Percentiles rank a stretch among this genome's conserved stretches.
Conservation (phyloP, 2,113 vertebrate genomes). For the Aldabrachelys gigantea region DNA sequence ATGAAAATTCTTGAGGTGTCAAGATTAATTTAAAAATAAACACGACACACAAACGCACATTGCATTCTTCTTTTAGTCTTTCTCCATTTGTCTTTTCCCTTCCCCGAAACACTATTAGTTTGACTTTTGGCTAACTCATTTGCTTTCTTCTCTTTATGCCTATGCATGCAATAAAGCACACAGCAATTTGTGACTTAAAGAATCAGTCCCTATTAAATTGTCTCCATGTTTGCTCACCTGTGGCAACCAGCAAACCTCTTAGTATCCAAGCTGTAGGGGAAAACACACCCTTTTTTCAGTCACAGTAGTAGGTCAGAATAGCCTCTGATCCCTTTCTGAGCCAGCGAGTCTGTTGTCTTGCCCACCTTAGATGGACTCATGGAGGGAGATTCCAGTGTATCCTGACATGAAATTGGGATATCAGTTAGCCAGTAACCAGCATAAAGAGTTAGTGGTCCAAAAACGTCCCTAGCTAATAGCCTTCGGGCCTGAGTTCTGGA, state of each 20-base stretch:
- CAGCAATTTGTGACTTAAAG: neutral
- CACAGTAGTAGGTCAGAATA: neutral
- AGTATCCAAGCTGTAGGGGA: neutral
- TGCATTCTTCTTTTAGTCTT: neutral
- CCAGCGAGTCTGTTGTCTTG: constrained; percentile 1
- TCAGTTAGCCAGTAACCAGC: constrained; percentile 25
- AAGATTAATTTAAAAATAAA: neutral
- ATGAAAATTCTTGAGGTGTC: accelerated
- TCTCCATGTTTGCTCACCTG: neutral
- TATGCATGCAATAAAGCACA: neutral
- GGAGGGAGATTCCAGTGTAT: neutral
- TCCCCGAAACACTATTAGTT: neutral
- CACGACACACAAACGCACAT: accelerated
- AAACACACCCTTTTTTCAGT: neutral
- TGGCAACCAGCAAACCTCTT: neutral
- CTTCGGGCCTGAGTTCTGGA: neutral
- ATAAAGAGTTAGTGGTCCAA: neutral
- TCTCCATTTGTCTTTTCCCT: neutral
- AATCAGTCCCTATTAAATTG: neutral
- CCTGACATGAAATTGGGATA: constrained; percentile 20
- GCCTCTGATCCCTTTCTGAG: neutral
- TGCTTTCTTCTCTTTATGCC: neutral
- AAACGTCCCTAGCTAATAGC: neutral
- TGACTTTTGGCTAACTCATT: neutral
- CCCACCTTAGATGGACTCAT: neutral